phyloP scores from a whole-genome alignment of 1,140 invertebrate species.

The Zaprionus ornatus region DNA sequence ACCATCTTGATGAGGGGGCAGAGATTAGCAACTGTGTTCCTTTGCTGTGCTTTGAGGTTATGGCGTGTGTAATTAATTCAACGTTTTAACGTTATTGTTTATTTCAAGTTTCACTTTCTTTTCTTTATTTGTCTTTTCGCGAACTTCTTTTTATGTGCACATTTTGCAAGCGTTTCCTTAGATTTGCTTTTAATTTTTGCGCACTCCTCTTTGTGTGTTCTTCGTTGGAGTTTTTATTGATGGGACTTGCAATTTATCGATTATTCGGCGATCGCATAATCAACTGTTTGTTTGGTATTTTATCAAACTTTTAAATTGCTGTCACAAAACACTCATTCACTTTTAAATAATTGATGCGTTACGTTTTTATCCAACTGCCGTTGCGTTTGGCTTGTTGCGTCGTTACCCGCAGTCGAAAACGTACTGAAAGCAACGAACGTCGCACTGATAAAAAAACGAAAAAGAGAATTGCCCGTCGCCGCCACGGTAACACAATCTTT shows the following conservation, averaged over 20 bases:
- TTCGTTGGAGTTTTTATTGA: slow-evolving; percentile 27
- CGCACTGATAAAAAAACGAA: slow-evolving; percentile 66
- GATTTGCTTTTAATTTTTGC: slow-evolving; percentile 24
- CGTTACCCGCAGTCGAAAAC: slow-evolving; percentile 68
- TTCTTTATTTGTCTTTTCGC: slow-evolving; percentile 9
- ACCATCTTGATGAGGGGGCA: slow-evolving; percentile 65
- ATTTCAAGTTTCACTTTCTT: neutral
- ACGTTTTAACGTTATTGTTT: slow-evolving; percentile 1
- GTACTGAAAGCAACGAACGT: slow-evolving; percentile 62
- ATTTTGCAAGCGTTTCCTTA: slow-evolving; percentile 30
- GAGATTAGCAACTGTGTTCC: slow-evolving; percentile 1
- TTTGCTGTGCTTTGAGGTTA: slow-evolving; percentile 44
- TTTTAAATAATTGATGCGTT: slow-evolving; percentile 8
- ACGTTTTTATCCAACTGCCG: slow-evolving; percentile 46
- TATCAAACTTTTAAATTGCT: slow-evolving; percentile 3
- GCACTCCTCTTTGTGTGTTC: slow-evolving; percentile 19
- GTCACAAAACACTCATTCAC: slow-evolving; percentile 12
- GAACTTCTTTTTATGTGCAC: slow-evolving; percentile 27
- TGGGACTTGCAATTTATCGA: slow-evolving; percentile 20
- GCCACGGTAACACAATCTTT: slow-evolving; percentile 14
- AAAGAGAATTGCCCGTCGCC: slow-evolving; percentile 25
- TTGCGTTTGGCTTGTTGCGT: slow-evolving; percentile 59
- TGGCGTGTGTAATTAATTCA: slow-evolving; percentile 11
- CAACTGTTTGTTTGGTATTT: slow-evolving; percentile 6
- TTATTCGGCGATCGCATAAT: slow-evolving; percentile 13